Evolutionary conservation across 1,140 invertebrate genomes (phyloP), one percentile per base, ranked within the genome.

Genomic region (Tenebrio molitor): DNA sequence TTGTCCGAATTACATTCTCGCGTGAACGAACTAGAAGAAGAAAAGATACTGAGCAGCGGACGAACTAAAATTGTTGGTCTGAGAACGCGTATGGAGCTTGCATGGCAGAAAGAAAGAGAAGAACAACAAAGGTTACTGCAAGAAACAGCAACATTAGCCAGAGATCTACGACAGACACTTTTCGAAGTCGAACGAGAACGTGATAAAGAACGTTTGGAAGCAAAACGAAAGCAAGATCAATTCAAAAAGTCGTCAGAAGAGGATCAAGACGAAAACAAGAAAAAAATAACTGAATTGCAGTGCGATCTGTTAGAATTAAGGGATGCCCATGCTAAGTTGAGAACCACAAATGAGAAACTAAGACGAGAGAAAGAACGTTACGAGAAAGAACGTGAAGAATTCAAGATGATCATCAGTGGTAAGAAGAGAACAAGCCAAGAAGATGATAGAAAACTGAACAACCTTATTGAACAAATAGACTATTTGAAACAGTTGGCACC

Each of bases 51-150:
- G 2, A 89, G 88, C 1, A 93, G 92, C 69, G 94, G 93, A 69
- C 86, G 95, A 67, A 92, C 93, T 0, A 92, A 95, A 79, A 91
- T 95, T 73, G 91, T 93, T 2, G 94, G 94, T 16, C 84, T 95
- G 46, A 92, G 93, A 80, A 95, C 95, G 0, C 89, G 94, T 34
- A 91, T 98, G 88, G 96, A 98, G 81, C 84, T 97, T 8, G 95
- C 95, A 0, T 98, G 96, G 96, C 95, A 97, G 78, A 97, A 97
- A 81, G 97, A 98, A 82, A 86, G 96, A 64, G 92, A 95, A 79
- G 95, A 97, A 79, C 95, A 97, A 78, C 95, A 96, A 76, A 87
- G 95, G 5, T 84, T 97, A 15, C 83, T 98, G 2, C 92, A 94
- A 78, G 95, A 98, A 85, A 96, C 95, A 0, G 95, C 96, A 62